These are phyloP conservation scores for Betta splendens DNA, from an alignment of 2,797 vertebrate species.

Conservation along the genomic window DNA sequence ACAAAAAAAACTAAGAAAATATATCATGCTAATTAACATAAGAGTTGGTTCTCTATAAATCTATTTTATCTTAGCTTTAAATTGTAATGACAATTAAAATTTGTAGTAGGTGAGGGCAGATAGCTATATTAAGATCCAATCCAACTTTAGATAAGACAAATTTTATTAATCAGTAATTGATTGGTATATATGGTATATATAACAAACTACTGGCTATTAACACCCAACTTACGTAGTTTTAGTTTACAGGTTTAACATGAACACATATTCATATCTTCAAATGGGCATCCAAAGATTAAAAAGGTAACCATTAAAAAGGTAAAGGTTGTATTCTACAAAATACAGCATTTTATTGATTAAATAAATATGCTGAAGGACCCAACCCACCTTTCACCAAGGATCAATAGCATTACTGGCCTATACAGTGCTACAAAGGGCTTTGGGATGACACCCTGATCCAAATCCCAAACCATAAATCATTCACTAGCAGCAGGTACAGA, in stretches of 20 bases:
- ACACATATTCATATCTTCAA: conserved; percentile 1
- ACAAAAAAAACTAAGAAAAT: too few species aligned
- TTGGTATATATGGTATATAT: too few species aligned
- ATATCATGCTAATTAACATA: too few species aligned
- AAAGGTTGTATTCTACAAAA: conserved; percentile 4
- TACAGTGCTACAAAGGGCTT: conserved; percentile 38
- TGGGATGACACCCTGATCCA: conserved; percentile 53
- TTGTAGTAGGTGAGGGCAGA: too few species aligned
- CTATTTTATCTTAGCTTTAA: too few species aligned
- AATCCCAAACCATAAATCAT: conserved; percentile 69
- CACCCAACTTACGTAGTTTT: too few species aligned
- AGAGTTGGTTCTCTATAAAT: too few species aligned
- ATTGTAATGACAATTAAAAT: too few species aligned
- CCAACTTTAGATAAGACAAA: too few species aligned
- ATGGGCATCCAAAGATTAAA: background rate
- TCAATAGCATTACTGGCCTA: conserved; percentile 45
- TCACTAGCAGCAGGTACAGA: conserved; percentile 59
- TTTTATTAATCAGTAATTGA: too few species aligned
- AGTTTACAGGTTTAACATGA: background rate
- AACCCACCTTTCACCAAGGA: conserved; percentile 19
- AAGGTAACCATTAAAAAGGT: background rate
- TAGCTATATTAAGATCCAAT: too few species aligned
- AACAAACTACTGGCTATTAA: too few species aligned
- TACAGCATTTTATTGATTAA: conserved; percentile 26
- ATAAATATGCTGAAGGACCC: conserved; percentile 14